Evolutionary conservation across 64 coral and sea anemone species (phyloP).

Genomic region (Stichodactyla mertensii): DNA sequence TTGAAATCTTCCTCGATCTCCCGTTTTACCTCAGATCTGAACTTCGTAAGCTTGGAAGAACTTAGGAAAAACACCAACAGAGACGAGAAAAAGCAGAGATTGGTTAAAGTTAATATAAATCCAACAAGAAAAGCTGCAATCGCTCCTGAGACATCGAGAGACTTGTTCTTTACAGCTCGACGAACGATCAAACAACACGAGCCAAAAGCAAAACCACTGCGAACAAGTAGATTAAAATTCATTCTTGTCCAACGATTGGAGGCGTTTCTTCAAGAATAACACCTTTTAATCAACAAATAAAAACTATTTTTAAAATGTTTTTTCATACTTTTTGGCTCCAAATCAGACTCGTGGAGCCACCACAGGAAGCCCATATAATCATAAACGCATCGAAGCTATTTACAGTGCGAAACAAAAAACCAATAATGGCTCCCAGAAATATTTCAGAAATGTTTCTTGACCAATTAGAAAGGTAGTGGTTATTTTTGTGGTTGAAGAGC

Average conservation of each 20-base stretch:
- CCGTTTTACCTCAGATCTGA: conserved; percentile 77
- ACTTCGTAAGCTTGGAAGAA: conserved; percentile 80
- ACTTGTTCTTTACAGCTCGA: conserved; percentile 63
- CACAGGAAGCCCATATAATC: too few species aligned
- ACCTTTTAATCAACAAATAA: neutral
- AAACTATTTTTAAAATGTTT: neutral
- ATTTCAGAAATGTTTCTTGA: too few species aligned
- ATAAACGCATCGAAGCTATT: too few species aligned
- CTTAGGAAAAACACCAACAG: conserved; percentile 68
- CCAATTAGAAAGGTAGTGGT: too few species aligned
- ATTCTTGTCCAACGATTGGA: neutral
- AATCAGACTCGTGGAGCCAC: too few species aligned
- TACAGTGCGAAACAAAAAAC: too few species aligned
- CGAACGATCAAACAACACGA: conserved; percentile 61
- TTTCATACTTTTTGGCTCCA: neutral
- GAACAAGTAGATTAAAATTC: conserved; percentile 29
- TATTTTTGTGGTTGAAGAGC: too few species aligned
- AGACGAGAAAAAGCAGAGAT: conserved; percentile 88
- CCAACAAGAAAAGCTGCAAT: conserved; percentile 78
- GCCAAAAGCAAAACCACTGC: conserved; percentile 49
- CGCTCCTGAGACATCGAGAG: conserved; percentile 67
- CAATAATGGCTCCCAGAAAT: too few species aligned
- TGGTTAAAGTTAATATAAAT: conserved; percentile 76
- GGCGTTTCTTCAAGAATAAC: neutral
- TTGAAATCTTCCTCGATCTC: conserved; percentile 96